A percentile compares a stretch with the other conserved stretches of the same genome.
phyloP scores from a whole-genome alignment of 2,113 vertebrate species.

The Formicarius rufipectus region DNA sequence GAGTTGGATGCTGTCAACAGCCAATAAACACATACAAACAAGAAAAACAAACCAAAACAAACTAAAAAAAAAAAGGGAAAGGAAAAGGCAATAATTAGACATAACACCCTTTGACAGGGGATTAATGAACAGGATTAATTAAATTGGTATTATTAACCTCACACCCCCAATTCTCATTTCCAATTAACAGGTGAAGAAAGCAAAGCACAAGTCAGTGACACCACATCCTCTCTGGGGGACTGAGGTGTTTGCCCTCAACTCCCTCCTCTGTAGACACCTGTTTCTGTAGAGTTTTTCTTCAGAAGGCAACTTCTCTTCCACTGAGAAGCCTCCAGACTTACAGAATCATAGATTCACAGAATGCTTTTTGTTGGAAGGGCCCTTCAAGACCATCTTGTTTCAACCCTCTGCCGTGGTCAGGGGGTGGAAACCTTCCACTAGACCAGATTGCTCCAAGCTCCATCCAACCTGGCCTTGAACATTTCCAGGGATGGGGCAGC shows the following conservation, averaged over 20 bases:
- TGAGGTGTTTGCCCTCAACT: neutral
- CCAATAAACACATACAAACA: neutral
- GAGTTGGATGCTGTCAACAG: neutral
- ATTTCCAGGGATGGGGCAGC: too few species aligned
- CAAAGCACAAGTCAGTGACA: neutral
- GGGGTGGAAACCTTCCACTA: neutral
- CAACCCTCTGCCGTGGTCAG: rapidly evolving
- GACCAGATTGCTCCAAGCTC: rapidly evolving
- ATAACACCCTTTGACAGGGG: neutral
- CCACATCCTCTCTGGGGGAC: rapidly evolving
- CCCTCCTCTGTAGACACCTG: neutral
- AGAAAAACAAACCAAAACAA: neutral
- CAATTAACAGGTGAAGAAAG: neutral
- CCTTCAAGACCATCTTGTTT: neutral
- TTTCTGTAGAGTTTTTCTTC: neutral
- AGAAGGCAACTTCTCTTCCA: neutral
- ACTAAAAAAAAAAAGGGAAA: neutral
- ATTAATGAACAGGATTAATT: neutral
- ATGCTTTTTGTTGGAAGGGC: neutral
- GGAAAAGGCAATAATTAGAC: neutral
- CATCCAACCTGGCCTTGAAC: rapidly evolving
- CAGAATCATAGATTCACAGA: neutral
- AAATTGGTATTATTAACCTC: neutral
- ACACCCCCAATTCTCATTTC: neutral
- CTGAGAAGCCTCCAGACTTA: neutral